A percentile compares a stretch with the other conserved stretches of the same genome.
These are phyloP conservation scores for Tolmerus cingulatus DNA, from an alignment of 2,888 invertebrate genomes.

Conservation along the genomic window DNA sequence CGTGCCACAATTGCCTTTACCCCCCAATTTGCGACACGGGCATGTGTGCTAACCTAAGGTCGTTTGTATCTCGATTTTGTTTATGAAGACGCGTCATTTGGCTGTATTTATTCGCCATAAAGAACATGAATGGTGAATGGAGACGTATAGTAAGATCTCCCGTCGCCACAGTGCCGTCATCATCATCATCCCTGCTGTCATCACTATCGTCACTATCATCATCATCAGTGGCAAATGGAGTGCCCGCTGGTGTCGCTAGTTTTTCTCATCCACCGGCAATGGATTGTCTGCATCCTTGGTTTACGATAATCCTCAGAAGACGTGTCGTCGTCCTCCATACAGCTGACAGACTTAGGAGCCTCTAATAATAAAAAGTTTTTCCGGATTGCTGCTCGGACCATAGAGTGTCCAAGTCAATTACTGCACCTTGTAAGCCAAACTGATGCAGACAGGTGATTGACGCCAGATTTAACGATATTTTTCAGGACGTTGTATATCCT, in stretches of 20 bases:
- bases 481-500: not conserved
- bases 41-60: not conserved
- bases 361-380: slow-evolving; percentile 12
- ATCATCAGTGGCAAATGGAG: slow-evolving; percentile 25
- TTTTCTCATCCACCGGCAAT: slow-evolving; percentile 7
- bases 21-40: not conserved
- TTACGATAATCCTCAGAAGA: not conserved
- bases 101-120: slow-evolving; percentile 22
- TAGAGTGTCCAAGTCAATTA: slow-evolving; percentile 6
- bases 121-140: slow-evolving; percentile 22
- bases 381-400: not conserved
- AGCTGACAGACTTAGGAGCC: not conserved
- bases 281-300: slow-evolving; percentile 12
- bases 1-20: not conserved
- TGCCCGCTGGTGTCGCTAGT: not conserved
- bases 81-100: slow-evolving; percentile 24
- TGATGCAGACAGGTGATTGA: slow-evolving; percentile 1
- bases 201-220: slow-evolving; percentile 18
- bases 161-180: slow-evolving; percentile 10
- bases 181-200: slow-evolving; percentile 34
- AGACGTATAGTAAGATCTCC: slow-evolving; percentile 28
- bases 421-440: not conserved
- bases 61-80: not conserved
- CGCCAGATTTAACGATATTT: not conserved
- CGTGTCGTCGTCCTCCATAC: not conserved